A percentile compares a stretch with the other conserved stretches of the same genome.
Conservation (phyloP, 2,888 invertebrate species). For the Himalopsyche kuldschensis region DNA sequence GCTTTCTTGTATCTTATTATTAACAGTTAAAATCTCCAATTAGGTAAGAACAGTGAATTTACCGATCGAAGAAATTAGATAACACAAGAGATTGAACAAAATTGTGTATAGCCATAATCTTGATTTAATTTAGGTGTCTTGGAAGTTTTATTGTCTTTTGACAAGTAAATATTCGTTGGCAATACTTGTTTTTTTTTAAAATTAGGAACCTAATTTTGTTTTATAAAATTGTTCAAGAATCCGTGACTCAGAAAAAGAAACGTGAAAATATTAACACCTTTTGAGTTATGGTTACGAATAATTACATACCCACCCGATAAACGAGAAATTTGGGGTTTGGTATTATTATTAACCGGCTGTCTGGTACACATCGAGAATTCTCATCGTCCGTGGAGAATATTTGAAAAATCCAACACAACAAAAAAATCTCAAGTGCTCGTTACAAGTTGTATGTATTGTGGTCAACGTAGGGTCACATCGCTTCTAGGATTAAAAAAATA, state of each 20-base stretch:
- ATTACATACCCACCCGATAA: background rate
- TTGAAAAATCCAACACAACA: background rate
- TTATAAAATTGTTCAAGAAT: background rate
- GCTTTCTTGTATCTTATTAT: too few species aligned
- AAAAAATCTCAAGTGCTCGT: background rate
- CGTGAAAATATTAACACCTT: conserved; percentile 1
- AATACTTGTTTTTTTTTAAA: too few species aligned
- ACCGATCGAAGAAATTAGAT: too few species aligned
- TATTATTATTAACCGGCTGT: background rate
- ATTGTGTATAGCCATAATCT: too few species aligned
- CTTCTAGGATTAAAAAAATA: background rate
- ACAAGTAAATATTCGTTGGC: too few species aligned
- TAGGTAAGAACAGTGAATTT: too few species aligned
- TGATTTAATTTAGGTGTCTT: too few species aligned
- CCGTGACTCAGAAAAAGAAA: background rate
- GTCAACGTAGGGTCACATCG: background rate
- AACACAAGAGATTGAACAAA: too few species aligned
- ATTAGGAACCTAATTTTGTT: background rate
- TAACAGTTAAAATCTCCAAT: too few species aligned
- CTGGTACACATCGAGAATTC: background rate
- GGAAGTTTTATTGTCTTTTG: too few species aligned
- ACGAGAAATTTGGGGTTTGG: background rate
- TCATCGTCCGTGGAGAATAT: background rate
- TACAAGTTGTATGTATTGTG: background rate
- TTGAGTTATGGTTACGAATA: background rate